Evolutionary conservation across 2,113 vertebrate species (phyloP).

Genomic region (Clarias magur): DNA sequence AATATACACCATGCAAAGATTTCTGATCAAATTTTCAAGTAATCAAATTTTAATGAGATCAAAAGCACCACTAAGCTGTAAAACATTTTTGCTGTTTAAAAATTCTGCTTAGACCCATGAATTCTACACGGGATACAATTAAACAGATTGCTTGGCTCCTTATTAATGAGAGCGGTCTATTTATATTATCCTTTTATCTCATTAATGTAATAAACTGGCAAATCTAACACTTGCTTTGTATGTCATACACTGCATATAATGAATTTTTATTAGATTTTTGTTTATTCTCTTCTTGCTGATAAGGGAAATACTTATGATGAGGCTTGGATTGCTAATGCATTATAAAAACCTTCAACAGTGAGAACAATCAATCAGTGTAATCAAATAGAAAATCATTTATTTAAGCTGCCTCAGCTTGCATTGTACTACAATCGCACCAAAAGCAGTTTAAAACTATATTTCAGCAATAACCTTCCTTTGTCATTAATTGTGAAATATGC

Average conservation of each 20-base stretch:
- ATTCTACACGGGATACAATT: conserved; percentile 73
- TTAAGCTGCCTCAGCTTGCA: conserved; percentile 63
- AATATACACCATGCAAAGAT: conserved; percentile 1
- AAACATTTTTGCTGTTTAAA: conserved; percentile 56
- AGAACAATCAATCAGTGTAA: conserved; percentile 79
- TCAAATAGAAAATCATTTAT: conserved; percentile 77
- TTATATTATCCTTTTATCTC: conserved; percentile 74
- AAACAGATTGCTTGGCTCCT: conserved; percentile 74
- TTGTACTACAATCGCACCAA: conserved; percentile 58
- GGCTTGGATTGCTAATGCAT: conserved; percentile 73
- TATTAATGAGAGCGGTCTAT: conserved; percentile 73
- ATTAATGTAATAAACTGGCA: conserved; percentile 74
- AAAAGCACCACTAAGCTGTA: conserved; percentile 40
- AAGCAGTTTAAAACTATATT: conserved; percentile 63
- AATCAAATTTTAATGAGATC: conserved; percentile 39
- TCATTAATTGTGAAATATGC: conserved; percentile 17
- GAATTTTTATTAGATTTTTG: conserved; percentile 83
- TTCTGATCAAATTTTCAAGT: conserved; percentile 12
- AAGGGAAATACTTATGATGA: conserved; percentile 77
- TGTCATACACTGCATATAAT: conserved; percentile 66
- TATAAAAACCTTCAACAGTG: conserved; percentile 63
- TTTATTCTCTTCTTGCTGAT: conserved; percentile 82
- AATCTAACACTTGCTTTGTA: conserved; percentile 67
- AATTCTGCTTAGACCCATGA: conserved; percentile 74
- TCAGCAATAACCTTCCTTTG: conserved; percentile 30